Conservation (phyloP, 1,140 invertebrate genomes). For the Tetragnatha versicolor region DNA sequence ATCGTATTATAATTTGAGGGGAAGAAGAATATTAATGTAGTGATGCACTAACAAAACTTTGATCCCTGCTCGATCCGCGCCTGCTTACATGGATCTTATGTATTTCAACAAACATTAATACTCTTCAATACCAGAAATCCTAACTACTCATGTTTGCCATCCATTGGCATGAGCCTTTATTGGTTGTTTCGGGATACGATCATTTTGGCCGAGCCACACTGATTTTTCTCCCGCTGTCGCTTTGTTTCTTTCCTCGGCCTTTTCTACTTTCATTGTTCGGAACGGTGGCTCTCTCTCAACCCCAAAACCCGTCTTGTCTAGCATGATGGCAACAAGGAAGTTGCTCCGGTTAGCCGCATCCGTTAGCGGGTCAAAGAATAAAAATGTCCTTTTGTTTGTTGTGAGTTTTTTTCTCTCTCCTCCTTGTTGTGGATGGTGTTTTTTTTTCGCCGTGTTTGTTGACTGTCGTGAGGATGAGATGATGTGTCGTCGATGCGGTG, state of each 20-base stretch:
- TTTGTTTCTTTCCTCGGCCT: background rate
- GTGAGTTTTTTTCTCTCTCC: constrained; percentile 29
- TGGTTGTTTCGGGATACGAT: background rate
- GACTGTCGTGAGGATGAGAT: too few relatives aligned
- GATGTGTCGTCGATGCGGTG: too few relatives aligned
- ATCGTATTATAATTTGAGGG: too few relatives aligned
- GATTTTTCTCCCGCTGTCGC: background rate
- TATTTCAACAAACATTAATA: too few relatives aligned
- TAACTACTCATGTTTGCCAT: too few relatives aligned
- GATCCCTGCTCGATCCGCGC: too few relatives aligned
- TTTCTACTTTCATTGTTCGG: background rate
- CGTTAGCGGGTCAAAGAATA: constrained; percentile 49
- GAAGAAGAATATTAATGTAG: too few relatives aligned
- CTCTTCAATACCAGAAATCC: too few relatives aligned
- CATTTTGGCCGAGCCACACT: background rate
- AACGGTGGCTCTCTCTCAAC: background rate
- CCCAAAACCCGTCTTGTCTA: constrained; percentile 21
- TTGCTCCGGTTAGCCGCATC: constrained; percentile 47
- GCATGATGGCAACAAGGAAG: constrained; percentile 39
- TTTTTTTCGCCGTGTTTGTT: too few relatives aligned
- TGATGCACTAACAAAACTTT: too few relatives aligned
- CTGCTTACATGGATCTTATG: too few relatives aligned
- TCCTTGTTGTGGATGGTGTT: constrained; percentile 45
- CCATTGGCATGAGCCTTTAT: too few relatives aligned
- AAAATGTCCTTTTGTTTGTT: constrained; percentile 20